phyloP scores from a whole-genome alignment of 2,797 vertebrate species.

The Pseudochromis fuscus region DNA sequence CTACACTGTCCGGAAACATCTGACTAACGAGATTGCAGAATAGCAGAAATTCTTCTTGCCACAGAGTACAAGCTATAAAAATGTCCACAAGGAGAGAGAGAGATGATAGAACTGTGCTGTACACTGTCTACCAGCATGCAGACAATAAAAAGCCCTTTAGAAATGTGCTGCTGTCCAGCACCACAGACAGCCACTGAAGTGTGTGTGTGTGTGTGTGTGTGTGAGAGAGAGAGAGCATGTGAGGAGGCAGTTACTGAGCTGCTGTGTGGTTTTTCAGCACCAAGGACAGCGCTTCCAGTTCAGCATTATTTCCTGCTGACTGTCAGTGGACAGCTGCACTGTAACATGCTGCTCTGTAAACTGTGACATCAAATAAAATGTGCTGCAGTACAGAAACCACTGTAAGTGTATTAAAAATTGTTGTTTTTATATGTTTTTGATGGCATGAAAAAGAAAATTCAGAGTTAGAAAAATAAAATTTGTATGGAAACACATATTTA shows the following conservation, averaged over 20 bases:
- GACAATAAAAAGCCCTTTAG: constrained; percentile 48
- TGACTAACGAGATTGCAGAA: constrained; percentile 57
- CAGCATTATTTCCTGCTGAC: constrained; percentile 36
- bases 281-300: constrained; percentile 57
- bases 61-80: constrained; percentile 42
- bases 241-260: not conserved
- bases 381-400: not conserved
- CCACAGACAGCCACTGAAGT: constrained; percentile 37
- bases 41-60: constrained; percentile 36
- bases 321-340: constrained; percentile 19
- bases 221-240: not conserved
- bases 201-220: not conserved
- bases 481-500: not conserved
- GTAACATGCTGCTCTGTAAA: constrained; percentile 34
- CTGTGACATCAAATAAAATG: constrained; percentile 16
- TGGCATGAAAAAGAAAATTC: not conserved
- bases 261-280: constrained; percentile 58
- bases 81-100: constrained; percentile 32
- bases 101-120: constrained; percentile 37
- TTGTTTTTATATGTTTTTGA: constrained; percentile 3
- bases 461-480: constrained; percentile 2
- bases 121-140: constrained; percentile 32
- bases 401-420: constrained; percentile 6
- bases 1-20: constrained; percentile 29
- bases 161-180: constrained; percentile 46